Evolutionary conservation across 2,113 vertebrate species (phyloP), one percentile per base, ranked within the genome.

Genomic region (Todiramphus saurophagus): DNA sequence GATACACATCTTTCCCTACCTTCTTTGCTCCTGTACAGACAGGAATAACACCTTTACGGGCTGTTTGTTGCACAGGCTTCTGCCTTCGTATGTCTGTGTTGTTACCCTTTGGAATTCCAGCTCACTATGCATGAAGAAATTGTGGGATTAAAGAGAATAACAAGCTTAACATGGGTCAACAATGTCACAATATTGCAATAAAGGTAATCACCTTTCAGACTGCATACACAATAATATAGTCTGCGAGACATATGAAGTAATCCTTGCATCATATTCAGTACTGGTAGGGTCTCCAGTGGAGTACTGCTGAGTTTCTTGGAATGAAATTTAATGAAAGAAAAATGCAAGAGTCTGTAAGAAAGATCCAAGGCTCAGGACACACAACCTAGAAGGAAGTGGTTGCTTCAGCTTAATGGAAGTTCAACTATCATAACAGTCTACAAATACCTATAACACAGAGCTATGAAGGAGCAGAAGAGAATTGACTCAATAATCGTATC

Each of bases 101-200:
- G 46, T 58, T 93, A 81, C 53, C 83, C 87, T 91, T 94, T 69
- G 87, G 96, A 93, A 91, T 89, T 91, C 77, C 77, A 96, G 62
- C 56, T 87, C 24, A 4, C 33, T 56, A 1, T 25, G 24, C 48
- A 55, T 87, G 86, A 84, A 95, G 94, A 92, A 91, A 89, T 63
- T 0, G 1, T 60, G 51, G 67, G 91, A 78, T 82, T 75, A 55
- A 19, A 46, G 59, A 5, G 1, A 62, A 28, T 55, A 92, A 91
- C 73, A 74, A 84, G 73, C 35, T 94, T 89, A 91, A 72, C 39
- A 1, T 35, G 60, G 31, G 77, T 91, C 89, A 95, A 67, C 80
- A 89, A 3, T 94, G 76, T 91, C 86, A 83, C 86, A 87, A 55
- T 56, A 92, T 64, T 72, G 80, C 76, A 72, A 39, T 89, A 67